A percentile compares a stretch with the other conserved stretches of the same genome.
Conservation (phyloP, 2,113 vertebrate genomes). For the Isurus oxyrinchus region DNA sequence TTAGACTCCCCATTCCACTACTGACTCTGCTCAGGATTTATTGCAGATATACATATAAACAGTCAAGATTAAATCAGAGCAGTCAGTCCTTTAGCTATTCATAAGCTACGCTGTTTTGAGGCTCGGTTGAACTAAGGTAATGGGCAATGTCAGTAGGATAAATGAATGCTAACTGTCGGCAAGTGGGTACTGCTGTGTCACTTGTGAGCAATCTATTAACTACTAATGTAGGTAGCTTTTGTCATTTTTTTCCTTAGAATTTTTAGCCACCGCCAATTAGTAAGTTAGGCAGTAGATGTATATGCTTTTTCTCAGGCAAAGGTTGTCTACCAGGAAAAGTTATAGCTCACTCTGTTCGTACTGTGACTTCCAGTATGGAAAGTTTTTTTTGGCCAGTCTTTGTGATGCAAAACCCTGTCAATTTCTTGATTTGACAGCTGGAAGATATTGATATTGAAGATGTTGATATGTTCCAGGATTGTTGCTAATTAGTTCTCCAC, state of each 20-base stretch:
- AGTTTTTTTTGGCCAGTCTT: not conserved
- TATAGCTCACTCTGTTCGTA: not conserved
- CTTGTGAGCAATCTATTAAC: not conserved
- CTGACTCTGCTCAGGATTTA: not conserved
- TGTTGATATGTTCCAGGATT: not conserved
- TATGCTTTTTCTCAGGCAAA: not conserved
- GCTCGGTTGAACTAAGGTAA: not conserved
- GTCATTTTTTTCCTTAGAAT: not conserved
- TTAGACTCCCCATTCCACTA: not conserved
- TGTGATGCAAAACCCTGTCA: not conserved
- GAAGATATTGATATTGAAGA: not conserved
- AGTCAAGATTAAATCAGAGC: not conserved
- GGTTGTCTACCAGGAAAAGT: not conserved
- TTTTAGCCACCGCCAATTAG: not conserved
- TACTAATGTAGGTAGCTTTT: not conserved
- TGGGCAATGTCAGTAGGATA: not conserved
- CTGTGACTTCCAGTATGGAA: not conserved
- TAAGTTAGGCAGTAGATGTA: not conserved
- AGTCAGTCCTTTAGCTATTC: not conserved
- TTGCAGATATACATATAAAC: not conserved
- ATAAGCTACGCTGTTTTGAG: not conserved
- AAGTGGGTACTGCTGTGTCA: not conserved
- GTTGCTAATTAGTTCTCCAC: not conserved
- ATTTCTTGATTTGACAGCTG: not conserved
- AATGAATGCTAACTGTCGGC: not conserved